Conservation (phyloP, 1,140 invertebrate genomes). For the Stegodyphus dumicola region DNA sequence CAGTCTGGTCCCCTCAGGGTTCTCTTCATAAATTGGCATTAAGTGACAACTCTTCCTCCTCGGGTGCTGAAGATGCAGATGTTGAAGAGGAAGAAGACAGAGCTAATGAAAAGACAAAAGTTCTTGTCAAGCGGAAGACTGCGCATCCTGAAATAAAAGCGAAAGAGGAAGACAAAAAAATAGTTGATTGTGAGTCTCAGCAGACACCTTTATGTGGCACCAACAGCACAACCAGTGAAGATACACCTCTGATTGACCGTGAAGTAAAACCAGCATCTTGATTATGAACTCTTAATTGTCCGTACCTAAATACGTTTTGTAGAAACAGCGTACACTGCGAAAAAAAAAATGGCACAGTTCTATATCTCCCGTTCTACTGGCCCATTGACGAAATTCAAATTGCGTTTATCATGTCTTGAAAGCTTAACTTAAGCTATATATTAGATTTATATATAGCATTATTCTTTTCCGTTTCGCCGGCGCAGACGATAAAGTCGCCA, state of each 20-base stretch:
- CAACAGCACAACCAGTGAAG: constrained; percentile 38
- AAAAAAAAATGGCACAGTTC: too few relatives aligned
- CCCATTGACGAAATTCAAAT: too few relatives aligned
- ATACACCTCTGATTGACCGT: constrained; percentile 38
- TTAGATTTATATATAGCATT: too few relatives aligned
- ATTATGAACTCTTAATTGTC: background rate
- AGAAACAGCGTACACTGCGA: too few relatives aligned
- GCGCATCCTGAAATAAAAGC: background rate
- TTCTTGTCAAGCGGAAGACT: constrained; percentile 23
- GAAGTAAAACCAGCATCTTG: constrained; percentile 37
- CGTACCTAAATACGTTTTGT: too few relatives aligned
- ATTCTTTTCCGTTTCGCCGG: too few relatives aligned
- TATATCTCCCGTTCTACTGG: too few relatives aligned
- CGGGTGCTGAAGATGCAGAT: constrained; percentile 31
- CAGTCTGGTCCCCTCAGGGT: constrained; percentile 13
- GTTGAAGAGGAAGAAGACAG: constrained; percentile 36
- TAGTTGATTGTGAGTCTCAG: background rate
- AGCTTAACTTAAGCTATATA: too few relatives aligned
- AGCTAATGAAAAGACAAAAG: constrained; percentile 19
- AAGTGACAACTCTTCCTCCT: background rate
- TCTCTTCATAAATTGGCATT: background rate
- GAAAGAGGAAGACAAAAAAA: background rate
- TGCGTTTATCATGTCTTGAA: too few relatives aligned
- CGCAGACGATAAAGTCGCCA: too few relatives aligned
- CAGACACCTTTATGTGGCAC: constrained; percentile 49